A percentile compares a stretch with the other conserved stretches of the same genome.
phyloP scores from a whole-genome alignment of 2,797 vertebrate species.

The Kryptopterus vitreolus region DNA sequence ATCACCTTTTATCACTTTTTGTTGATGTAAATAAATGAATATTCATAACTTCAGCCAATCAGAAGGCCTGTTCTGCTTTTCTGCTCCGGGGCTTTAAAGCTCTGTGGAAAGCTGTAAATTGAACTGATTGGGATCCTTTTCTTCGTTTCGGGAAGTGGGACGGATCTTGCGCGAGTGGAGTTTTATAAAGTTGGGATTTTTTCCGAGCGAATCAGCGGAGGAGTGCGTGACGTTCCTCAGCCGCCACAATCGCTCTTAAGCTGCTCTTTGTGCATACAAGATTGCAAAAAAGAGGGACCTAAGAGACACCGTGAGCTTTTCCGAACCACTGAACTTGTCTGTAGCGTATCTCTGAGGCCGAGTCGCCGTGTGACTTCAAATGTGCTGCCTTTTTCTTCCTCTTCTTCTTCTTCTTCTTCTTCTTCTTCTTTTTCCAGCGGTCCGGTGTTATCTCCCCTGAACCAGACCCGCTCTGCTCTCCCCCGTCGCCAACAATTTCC shows the following conservation, averaged over 20 bases:
- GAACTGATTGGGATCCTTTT: not conserved
- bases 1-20: not conserved
- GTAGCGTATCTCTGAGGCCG: slow-evolving; percentile 38
- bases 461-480: slow-evolving; percentile 44
- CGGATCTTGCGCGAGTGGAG: not conserved
- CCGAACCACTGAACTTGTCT: slow-evolving; percentile 33
- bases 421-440: slow-evolving; percentile 41
- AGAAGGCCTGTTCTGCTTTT: not conserved
- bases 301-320: slow-evolving; percentile 12
- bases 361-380: slow-evolving; percentile 34
- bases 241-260: slow-evolving; percentile 28
- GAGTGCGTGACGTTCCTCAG: slow-evolving; percentile 13
- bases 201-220: not conserved
- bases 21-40: not conserved
- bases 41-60: not conserved
- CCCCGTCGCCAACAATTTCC: slow-evolving; percentile 27
- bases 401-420: too few relatives aligned
- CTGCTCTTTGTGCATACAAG: slow-evolving; percentile 29
- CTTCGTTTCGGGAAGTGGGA: not conserved
- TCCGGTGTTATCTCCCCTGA: slow-evolving; percentile 52
- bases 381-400: too few relatives aligned
- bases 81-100: not conserved
- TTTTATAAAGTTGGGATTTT: not conserved
- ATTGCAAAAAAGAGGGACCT: slow-evolving; percentile 19
- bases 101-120: not conserved